These are phyloP conservation scores for Chiridota heheva DNA, from an alignment of 35 echinoderm and acorn worm species.

Conservation along the genomic window DNA sequence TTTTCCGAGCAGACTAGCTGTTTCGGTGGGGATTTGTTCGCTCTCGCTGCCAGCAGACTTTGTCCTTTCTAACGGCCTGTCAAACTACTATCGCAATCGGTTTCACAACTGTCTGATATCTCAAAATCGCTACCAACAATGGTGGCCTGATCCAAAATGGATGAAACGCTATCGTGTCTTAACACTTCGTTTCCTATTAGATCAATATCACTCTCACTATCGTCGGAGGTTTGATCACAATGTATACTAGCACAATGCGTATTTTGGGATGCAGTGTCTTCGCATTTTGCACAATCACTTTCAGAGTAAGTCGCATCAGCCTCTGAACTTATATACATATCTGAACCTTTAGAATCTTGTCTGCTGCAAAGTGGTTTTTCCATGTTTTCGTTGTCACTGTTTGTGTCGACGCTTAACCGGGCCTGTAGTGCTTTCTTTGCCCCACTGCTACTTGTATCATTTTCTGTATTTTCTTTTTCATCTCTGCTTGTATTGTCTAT, in stretches of 20 bases:
- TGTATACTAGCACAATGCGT: too few species aligned
- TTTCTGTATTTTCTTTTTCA: constrained; percentile 18
- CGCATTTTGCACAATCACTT: too few species aligned
- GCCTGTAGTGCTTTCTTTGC: too few species aligned
- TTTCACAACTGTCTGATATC: too few species aligned
- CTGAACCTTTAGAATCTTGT: constrained; percentile 8
- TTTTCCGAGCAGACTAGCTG: neutral
- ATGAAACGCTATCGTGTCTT: too few species aligned
- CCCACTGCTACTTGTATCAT: constrained; percentile 13
- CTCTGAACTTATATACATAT: constrained; percentile 26
- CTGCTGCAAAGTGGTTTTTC: neutral
- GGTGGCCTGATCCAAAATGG: too few species aligned
- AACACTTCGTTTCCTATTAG: too few species aligned
- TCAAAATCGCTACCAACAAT: too few species aligned
- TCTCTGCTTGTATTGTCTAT: constrained; percentile 66
- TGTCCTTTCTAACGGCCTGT: constrained; percentile 10
- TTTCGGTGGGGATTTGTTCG: neutral
- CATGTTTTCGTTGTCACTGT: constrained; percentile 5
- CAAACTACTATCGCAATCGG: constrained; percentile 8
- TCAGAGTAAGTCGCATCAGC: constrained; percentile 8
- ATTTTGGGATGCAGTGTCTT: too few species aligned
- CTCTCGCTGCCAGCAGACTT: neutral
- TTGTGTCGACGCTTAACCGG: too few species aligned
- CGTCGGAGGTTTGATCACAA: too few species aligned
- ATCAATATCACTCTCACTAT: too few species aligned